Percentiles rank a stretch among this genome's conserved stretches.
phyloP scores from a whole-genome alignment of 2,113 vertebrate genomes.

The Centrocercus urophasianus region DNA sequence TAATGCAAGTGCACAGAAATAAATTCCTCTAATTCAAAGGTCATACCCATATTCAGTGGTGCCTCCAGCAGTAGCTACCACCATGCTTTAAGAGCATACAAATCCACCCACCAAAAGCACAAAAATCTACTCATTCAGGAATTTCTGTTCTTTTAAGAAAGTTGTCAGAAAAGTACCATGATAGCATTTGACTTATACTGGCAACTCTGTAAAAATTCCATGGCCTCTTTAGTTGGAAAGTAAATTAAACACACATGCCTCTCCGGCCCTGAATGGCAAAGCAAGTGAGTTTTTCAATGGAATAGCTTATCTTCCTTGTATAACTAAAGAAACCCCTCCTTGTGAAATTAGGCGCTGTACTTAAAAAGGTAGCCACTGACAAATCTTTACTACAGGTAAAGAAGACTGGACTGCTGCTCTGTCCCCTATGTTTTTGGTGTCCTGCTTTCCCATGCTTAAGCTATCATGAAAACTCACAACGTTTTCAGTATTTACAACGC shows the following conservation, averaged over 20 bases:
- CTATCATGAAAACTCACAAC: constrained; percentile 24
- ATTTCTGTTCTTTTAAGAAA: constrained; percentile 2
- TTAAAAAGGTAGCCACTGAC: background rate
- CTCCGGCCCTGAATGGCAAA: background rate
- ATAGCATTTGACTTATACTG: background rate
- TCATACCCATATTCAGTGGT: background rate
- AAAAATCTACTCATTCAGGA: background rate
- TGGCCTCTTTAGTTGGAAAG: background rate
- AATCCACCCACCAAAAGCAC: background rate
- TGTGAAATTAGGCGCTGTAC: background rate
- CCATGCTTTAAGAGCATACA: background rate
- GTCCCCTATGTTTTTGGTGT: constrained; percentile 19
- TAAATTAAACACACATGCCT: constrained; percentile 10
- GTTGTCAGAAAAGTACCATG: background rate
- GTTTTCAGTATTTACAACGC: background rate
- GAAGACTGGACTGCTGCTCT: constrained; percentile 3
- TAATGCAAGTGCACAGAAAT: background rate
- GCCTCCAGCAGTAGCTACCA: background rate
- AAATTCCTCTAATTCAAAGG: background rate
- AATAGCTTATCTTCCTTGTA: background rate
- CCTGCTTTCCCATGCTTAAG: constrained; percentile 23
- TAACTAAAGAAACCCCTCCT: background rate
- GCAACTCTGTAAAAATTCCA: background rate
- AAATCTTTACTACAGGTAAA: background rate
- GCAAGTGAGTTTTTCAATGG: background rate